Base-by-base conservation (phyloP, 2,113 vertebrate genomes). In the Abramis brama region DNA sequence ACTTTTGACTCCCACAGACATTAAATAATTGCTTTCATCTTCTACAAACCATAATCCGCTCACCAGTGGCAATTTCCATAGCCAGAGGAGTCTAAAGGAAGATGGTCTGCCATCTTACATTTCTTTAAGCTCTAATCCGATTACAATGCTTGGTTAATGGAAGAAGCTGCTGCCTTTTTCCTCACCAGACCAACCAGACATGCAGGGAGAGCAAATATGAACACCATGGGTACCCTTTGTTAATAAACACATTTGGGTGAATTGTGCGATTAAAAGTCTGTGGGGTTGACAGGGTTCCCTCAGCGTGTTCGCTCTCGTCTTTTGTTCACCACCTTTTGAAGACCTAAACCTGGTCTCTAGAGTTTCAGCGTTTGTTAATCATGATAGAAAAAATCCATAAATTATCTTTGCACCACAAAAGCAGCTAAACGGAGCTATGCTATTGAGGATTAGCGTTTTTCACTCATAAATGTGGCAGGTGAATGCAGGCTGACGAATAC, bases 1-100 rank as follows among this genome's bases (percentile, higher is more conserved):
- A 73, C 83, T 87, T 81, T 60, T 79, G 85, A 88, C 79, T 85
- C 86, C 85, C 75, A 79, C 83, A 82, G 80, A 86, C 80, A 87
- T 90, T 88, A 85, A 87, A 89, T 90, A 89, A 91, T 90, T 90
- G 85, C 87, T 92, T 90, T 92, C 78, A 88, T 89, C 84, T 86
- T 66, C 73, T 57, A 62, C 55, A 86, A 88, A 88, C 80, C 59
- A 25, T 89, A 92, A 93, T 91, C 91, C 90, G 78, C 85, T 91
- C 89, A 92, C 92, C 90, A 88, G 84, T 50, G 79, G 79, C 89
- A 82, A 89, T 89, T 86, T 89, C 87, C 89, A 79, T 79, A 60
- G 77, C 77, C 82, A 84, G 87, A 84, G 89, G 50, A 87, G 81
- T 57, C 76, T 85, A 85, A 84, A 87, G 77, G 90, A 86, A 76